Base-by-base conservation (phyloP, 1,140 invertebrate species). In the Meloidogyne chitwoodi region DNA sequence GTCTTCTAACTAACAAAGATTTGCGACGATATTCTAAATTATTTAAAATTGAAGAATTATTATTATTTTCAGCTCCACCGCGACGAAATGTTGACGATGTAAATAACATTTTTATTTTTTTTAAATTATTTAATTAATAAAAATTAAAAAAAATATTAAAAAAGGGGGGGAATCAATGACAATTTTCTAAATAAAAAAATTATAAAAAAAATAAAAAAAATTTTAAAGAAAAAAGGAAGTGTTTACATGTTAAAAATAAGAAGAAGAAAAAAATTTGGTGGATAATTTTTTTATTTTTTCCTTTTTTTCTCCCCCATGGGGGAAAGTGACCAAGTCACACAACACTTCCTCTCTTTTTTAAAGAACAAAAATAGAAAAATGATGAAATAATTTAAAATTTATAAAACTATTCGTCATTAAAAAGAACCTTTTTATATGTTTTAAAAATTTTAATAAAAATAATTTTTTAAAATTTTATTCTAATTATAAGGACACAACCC, bases 21-120 rank as follows among this genome's bases (percentile, higher is more conserved):
- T 84, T 67, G 63, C 29, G 76, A 79, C 29, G 79, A 78, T 62
- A 67, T 14, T 68, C 69, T 10, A 67, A 71, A 12, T 22, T 16
- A 10, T 56, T 48, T 4, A 16, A 31, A 12, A 79, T 70, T 27
- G 76, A 61, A 22, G 41, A 41, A 29, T 74, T 77, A 22, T 74
- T 62, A 72, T 79, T 78, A 10, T 83, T 61, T 56, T 83, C 84
- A n/a, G 86, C n/a, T n/a, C n/a, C 77, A 24, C 83, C 85, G 41
- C 81, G 80, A 24, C 86, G 84, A 5, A 85, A 70, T 16, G 77
- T 74, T 10, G 84, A n/a, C n/a, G n/a, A 87, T 11, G 84, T 80
- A 76, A 85, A 26, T 29, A 77, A 61, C 27, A 79, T 68, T 79
- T 74, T 67, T 26, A n/a, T n/a, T n/a, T n/a, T 29, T 76, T 22